Evolutionary conservation across 1,140 invertebrate species (phyloP).

Genomic region (Latrodectus geometricus): DNA sequence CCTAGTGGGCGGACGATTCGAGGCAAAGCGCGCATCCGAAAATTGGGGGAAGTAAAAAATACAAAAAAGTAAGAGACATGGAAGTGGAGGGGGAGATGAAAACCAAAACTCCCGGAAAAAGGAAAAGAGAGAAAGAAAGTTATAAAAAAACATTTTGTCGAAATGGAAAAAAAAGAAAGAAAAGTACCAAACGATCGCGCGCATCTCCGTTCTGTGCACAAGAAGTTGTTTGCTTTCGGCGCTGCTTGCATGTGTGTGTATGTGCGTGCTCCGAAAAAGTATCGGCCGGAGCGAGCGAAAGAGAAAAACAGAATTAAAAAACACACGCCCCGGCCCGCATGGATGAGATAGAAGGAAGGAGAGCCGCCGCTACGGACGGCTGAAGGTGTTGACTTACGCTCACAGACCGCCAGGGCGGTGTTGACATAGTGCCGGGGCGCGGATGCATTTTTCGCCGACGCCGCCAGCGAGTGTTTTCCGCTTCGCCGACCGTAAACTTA

Average conservation of each 20-base stretch:
- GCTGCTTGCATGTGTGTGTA: background rate
- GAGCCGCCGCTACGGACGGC: constrained; percentile 20
- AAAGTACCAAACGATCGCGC: constrained; percentile 23
- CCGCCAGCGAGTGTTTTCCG: constrained; percentile 48
- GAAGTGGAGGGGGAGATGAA: constrained; percentile 15
- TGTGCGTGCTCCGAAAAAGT: constrained; percentile 5
- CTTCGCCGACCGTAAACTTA: constrained; percentile 40
- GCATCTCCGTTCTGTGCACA: constrained; percentile 31
- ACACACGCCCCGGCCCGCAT: constrained; percentile 48
- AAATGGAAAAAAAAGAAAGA: background rate
- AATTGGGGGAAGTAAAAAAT: background rate
- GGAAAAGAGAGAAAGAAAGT: constrained; percentile 12
- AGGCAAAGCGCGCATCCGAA: constrained; percentile 26
- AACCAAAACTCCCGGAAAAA: constrained; percentile 9
- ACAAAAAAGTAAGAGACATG: background rate
- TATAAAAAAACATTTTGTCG: background rate
- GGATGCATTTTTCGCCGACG: constrained; percentile 58
- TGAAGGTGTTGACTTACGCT: constrained; percentile 55
- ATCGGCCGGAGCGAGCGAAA: background rate
- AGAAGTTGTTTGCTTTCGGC: constrained; percentile 59
- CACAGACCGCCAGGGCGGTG: constrained; percentile 23
- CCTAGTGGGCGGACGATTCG: constrained; percentile 45
- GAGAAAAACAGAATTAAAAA: constrained; percentile 58
- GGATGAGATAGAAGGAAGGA: constrained; percentile 38
- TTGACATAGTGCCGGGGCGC: constrained; percentile 51